phyloP scores from a whole-genome alignment of 2,113 vertebrate species.

The Austrofundulus limnaeus region DNA sequence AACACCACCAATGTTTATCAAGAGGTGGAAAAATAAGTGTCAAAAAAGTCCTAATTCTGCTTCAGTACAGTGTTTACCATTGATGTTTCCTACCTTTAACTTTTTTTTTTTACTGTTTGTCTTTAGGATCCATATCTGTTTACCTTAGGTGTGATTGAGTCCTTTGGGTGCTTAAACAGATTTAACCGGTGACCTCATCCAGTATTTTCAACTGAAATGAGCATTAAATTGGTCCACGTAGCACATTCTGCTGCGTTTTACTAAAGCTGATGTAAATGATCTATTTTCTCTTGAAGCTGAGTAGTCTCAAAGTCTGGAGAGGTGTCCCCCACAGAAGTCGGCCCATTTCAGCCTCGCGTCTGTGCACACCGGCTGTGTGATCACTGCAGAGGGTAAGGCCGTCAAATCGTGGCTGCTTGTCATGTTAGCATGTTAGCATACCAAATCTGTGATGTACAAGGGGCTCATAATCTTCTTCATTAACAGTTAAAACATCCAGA shows the following conservation, averaged over 20 bases:
- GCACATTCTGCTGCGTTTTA: slow-evolving; percentile 34
- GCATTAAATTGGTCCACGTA: slow-evolving; percentile 36
- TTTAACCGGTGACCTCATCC: slow-evolving; percentile 67
- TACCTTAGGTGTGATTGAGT: slow-evolving; percentile 64
- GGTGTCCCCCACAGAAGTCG: slow-evolving; percentile 43
- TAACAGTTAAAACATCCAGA: too few relatives aligned
- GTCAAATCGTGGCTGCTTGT: too few relatives aligned
- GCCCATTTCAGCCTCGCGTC: slow-evolving; percentile 17
- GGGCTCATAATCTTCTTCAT: too few relatives aligned
- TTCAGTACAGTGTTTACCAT: slow-evolving; percentile 40
- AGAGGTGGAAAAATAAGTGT: slow-evolving; percentile 66
- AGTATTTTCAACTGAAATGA: slow-evolving; percentile 47
- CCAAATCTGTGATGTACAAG: too few relatives aligned
- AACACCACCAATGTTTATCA: slow-evolving; percentile 49
- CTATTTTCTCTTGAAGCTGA: slow-evolving; percentile 51
- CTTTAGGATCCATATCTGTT: slow-evolving; percentile 74
- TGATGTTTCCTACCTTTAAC: slow-evolving; percentile 53
- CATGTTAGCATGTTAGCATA: too few relatives aligned
- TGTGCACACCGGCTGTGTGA: slow-evolving; percentile 1
- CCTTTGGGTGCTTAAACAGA: slow-evolving; percentile 61
- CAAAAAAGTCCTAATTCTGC: slow-evolving; percentile 62
- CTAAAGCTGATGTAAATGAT: slow-evolving; percentile 52
- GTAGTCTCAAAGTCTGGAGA: slow-evolving; percentile 37
- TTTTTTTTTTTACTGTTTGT: slow-evolving; percentile 57
- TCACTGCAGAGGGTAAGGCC: background rate